Conservation (phyloP, 2,888 invertebrate genomes). For the Nephrocerus scutellatus region DNA sequence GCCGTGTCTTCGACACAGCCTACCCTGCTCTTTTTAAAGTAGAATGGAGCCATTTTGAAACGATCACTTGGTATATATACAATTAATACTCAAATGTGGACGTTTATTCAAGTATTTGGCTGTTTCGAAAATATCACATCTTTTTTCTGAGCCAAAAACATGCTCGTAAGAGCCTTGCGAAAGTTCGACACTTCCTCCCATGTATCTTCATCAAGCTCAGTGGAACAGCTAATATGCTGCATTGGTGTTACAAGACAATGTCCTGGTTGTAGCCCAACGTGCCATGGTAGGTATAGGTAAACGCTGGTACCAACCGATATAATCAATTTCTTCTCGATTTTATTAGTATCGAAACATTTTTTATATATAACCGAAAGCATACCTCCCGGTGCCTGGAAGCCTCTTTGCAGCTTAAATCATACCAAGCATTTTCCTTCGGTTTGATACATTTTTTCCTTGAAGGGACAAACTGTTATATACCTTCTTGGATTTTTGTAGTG, state of each 20-base stretch:
- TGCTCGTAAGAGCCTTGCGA: constrained; percentile 66
- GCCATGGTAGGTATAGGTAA: constrained; percentile 76
- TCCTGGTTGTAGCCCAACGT: constrained; percentile 71
- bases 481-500: too few species aligned
- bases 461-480: too few species aligned
- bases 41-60: constrained; percentile 87
- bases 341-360: constrained; percentile 75
- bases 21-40: constrained; percentile 97
- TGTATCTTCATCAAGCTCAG: constrained; percentile 87
- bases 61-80: constrained; percentile 77
- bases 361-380: too few species aligned
- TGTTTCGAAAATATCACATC: constrained; percentile 90
- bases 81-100: constrained; percentile 83
- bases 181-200: constrained; percentile 79
- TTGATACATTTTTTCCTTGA: too few species aligned
- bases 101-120: constrained; percentile 64
- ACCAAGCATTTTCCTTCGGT: too few species aligned
- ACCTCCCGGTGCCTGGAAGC: too few species aligned
- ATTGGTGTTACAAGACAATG: constrained; percentile 84
- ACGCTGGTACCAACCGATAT: constrained; percentile 72
- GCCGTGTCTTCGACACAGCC: too few species aligned
- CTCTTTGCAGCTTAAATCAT: too few species aligned
- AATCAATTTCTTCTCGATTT: constrained; percentile 77
- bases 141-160: constrained; percentile 66
- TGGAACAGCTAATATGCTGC: constrained; percentile 71